Evolutionary conservation across 1,140 invertebrate species (phyloP), one percentile per base, ranked within the genome.

Genomic region (Calliopsis andreniformis): DNA sequence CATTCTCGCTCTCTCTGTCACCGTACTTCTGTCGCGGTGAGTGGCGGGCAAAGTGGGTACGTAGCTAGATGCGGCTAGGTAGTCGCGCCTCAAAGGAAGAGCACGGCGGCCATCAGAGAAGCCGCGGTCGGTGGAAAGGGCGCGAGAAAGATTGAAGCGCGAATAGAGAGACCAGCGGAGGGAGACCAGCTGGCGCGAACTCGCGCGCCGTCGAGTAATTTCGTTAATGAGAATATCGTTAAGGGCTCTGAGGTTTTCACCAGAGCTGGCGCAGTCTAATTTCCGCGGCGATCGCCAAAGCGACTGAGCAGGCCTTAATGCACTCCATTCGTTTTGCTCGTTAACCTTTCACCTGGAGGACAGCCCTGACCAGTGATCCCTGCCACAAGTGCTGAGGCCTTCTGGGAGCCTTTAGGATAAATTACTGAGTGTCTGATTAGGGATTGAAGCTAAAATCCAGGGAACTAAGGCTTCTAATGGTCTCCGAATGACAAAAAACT

Each of bases 141-240:
- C 39, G 45, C 47, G 35, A 30, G 23, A 45, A 66, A 53, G 64
- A 79, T 68, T 67, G 76, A 59, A 70, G 49, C 70, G 69, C 75
- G 59, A 61, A 80, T 76, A 76, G 75, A 63, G 55, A 25, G 25
- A n/a, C n/a, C 18, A 35, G 3, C n/a, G 47, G 0, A 20, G 0
- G 20, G 18, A 25, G 20, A 32, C 18, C 16, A 35, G 55, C 55
- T 49, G 30, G 23, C 45, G 30, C 39, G 30, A 62, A 30, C 30
- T 67, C 42, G 39, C 42, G 30, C 49, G 5, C 25, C 39, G 25
- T 3, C n/a, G 23, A 5, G 39, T 75, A 75, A 75, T 75, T 58
- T 75, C 51, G 63, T 75, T 75, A 75, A 75, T 67, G 63, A 75
- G 71, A 67, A 75, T 39, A 39, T 67, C 63, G 42, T 75, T 75